Evolutionary conservation across 2,797 vertebrate species (phyloP).

Genomic region (Microhierax caerulescens): DNA sequence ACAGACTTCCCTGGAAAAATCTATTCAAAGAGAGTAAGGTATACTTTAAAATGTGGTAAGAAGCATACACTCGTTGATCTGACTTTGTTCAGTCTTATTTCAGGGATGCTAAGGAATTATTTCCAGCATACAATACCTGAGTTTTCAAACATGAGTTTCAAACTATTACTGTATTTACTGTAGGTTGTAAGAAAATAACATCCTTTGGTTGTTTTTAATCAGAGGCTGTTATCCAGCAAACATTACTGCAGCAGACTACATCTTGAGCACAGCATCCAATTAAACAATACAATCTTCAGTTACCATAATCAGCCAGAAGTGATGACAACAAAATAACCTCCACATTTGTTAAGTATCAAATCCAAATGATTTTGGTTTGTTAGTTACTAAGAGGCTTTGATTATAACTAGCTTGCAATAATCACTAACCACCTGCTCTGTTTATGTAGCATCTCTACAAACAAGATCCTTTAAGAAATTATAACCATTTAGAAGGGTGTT

Average conservation of each 20-base stretch:
- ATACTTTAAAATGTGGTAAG: background rate
- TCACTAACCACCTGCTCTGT: background rate
- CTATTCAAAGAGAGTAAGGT: background rate
- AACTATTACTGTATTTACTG: background rate
- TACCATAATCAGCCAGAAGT: background rate
- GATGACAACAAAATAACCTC: background rate
- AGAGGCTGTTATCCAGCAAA: background rate
- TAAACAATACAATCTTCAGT: background rate
- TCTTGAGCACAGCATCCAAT: background rate
- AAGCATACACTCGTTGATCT: background rate
- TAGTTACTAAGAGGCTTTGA: background rate
- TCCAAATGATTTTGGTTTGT: background rate
- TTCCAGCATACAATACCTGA: background rate
- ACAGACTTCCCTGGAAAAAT: background rate
- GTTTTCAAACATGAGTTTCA: background rate
- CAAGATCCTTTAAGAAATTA: background rate
- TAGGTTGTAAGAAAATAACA: background rate
- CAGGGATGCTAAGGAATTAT: background rate
- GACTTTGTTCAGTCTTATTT: background rate
- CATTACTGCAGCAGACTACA: background rate
- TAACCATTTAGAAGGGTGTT: fast-evolving
- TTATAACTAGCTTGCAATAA: background rate
- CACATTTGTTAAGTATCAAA: background rate
- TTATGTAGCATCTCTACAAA: background rate
- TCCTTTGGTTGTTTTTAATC: background rate